These are phyloP conservation scores for Archivesica marissinica DNA, from an alignment of 1,140 invertebrate species.

Conservation along the genomic window DNA sequence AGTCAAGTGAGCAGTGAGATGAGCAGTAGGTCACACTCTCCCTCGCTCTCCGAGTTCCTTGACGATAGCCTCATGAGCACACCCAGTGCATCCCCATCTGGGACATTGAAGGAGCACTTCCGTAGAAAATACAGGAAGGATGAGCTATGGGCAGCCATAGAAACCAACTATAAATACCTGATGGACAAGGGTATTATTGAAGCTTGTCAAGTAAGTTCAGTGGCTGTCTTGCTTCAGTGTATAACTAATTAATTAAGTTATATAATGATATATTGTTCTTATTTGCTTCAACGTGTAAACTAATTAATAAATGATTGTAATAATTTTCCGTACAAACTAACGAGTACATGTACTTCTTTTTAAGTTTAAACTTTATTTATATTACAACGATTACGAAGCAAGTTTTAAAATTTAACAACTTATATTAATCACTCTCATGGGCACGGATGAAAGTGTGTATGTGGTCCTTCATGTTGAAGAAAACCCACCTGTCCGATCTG, in stretches of 20 bases:
- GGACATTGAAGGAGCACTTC: slow-evolving; percentile 69
- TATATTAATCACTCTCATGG: too few relatives aligned
- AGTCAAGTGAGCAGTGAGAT: slow-evolving; percentile 64
- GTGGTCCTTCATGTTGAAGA: too few relatives aligned
- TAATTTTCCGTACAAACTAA: too few relatives aligned
- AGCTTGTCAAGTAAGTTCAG: slow-evolving; percentile 89
- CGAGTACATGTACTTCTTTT: too few relatives aligned
- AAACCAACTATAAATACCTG: slow-evolving; percentile 94
- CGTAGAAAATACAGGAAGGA: slow-evolving; percentile 84
- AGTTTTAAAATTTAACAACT: too few relatives aligned
- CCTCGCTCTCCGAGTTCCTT: slow-evolving; percentile 55
- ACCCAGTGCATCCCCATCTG: slow-evolving; percentile 63
- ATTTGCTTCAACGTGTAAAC: neutral
- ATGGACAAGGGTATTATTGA: slow-evolving; percentile 97
- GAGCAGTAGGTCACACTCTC: slow-evolving; percentile 75
- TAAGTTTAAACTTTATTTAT: too few relatives aligned
- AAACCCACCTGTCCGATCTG: too few relatives aligned
- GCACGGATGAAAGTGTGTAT: too few relatives aligned
- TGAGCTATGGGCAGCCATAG: slow-evolving; percentile 94
- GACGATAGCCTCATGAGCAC: slow-evolving; percentile 70
- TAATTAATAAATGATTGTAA: neutral
- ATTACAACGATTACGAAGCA: too few relatives aligned
- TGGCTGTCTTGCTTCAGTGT: neutral
- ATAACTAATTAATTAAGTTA: too few relatives aligned
- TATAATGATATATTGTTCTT: too few relatives aligned